Percentiles rank a stretch among this genome's conserved stretches.
Conservation (phyloP, 2,797 vertebrate genomes). For the Pseudomugil gertrudae region DNA sequence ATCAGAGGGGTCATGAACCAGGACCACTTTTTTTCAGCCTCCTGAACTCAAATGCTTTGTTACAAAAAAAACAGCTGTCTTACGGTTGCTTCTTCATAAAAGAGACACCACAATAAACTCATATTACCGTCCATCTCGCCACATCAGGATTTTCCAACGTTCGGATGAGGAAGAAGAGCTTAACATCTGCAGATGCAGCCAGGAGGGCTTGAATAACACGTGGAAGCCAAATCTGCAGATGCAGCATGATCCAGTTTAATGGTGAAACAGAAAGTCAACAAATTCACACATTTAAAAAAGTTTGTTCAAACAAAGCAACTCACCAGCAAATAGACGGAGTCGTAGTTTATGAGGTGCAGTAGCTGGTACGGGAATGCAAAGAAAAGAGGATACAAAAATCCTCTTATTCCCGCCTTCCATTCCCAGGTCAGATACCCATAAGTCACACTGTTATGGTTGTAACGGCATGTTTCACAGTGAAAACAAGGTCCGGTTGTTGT, state of each 20-base stretch:
- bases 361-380: slow-evolving; percentile 90
- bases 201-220: slow-evolving; percentile 88
- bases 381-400: slow-evolving; percentile 90
- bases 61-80: neutral
- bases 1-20: neutral
- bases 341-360: slow-evolving; percentile 84
- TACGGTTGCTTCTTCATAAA: neutral
- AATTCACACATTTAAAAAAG: neutral
- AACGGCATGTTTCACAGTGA: slow-evolving; percentile 1
- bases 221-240: slow-evolving; percentile 90
- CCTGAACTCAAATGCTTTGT: neutral
- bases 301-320: slow-evolving; percentile 52
- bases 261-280: neutral
- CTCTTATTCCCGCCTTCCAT: slow-evolving; percentile 89
- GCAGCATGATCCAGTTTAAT: slow-evolving; percentile 13
- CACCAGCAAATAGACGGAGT: slow-evolving; percentile 87
- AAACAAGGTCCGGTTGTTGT: neutral
- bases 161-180: slow-evolving; percentile 85
- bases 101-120: too few relatives aligned
- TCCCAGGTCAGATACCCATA: slow-evolving; percentile 98
- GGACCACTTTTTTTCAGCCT: neutral
- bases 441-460: slow-evolving; percentile 76
- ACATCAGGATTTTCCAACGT: slow-evolving; percentile 82
- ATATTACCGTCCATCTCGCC: slow-evolving; percentile 88
- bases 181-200: slow-evolving; percentile 89